phyloP scores from a whole-genome alignment of 1,140 invertebrate species.

The Solenopsis fugax region DNA sequence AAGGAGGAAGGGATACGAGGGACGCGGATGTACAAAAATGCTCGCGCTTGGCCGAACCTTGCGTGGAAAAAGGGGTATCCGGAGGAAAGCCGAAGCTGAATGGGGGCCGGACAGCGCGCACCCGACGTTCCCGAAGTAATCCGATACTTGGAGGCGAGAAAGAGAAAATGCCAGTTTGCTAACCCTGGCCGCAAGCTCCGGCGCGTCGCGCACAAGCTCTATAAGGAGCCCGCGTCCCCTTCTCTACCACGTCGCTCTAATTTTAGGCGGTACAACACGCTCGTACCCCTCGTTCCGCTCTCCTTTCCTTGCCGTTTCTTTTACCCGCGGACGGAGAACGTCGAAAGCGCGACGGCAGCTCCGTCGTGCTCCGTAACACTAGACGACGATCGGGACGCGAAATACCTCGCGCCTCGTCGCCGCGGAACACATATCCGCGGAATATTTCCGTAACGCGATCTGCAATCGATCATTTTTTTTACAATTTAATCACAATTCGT shows the following conservation, averaged over 20 bases:
- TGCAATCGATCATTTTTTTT: no score
- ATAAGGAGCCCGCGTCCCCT: constrained; percentile 85
- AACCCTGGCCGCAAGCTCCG: constrained; percentile 83
- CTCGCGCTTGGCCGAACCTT: constrained; percentile 53
- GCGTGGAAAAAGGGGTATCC: constrained; percentile 58
- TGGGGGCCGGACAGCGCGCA: constrained; percentile 69
- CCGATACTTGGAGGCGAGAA: constrained; percentile 81
- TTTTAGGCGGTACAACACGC: constrained; percentile 80
- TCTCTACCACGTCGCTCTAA: constrained; percentile 82
- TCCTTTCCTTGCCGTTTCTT: constrained; percentile 15
- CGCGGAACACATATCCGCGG: no score
- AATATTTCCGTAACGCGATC: no score
- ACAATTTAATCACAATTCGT: not conserved
- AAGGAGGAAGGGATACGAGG: not conserved
- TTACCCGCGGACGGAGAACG: not conserved
- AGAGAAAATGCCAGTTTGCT: constrained; percentile 80
- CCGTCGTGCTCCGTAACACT: not conserved
- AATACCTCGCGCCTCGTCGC: not conserved
- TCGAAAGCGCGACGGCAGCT: not conserved
- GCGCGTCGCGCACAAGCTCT: constrained; percentile 82
- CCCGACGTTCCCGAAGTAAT: constrained; percentile 78
- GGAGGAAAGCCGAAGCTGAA: constrained; percentile 73
- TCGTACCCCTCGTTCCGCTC: constrained; percentile 58
- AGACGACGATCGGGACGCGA: not conserved
- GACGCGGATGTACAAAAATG: constrained; percentile 57